Percentiles rank a stretch among this genome's conserved stretches.
These are phyloP conservation scores for Stenichneumon culpator DNA, from an alignment of 2,888 invertebrate species.

Conservation along the genomic window DNA sequence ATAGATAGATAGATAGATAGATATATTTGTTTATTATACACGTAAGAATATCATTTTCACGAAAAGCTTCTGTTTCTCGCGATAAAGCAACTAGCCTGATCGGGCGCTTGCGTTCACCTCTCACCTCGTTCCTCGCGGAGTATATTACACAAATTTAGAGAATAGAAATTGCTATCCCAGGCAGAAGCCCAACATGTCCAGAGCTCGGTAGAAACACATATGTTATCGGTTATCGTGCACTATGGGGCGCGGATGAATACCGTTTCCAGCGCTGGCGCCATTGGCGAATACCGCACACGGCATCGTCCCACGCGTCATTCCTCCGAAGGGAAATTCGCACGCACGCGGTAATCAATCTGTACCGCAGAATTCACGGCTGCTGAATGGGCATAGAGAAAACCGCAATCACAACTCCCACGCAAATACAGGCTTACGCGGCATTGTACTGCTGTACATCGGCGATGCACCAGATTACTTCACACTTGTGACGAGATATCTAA, in stretches of 20 bases:
- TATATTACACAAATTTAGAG: slow-evolving; percentile 15
- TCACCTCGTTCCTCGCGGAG: not conserved
- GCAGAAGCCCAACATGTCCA: not conserved
- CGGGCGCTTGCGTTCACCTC: slow-evolving; percentile 17
- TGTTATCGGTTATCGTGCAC: not conserved
- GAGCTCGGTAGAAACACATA: not conserved
- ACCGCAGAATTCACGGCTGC: slow-evolving; percentile 35
- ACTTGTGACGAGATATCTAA: too few species aligned
- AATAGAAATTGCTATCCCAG: slow-evolving; percentile 18
- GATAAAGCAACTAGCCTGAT: slow-evolving; percentile 7
- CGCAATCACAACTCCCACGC: slow-evolving; percentile 3
- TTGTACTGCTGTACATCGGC: not conserved
- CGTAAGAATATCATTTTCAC: slow-evolving; percentile 10
- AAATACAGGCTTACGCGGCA: not conserved
- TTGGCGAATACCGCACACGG: slow-evolving; percentile 10
- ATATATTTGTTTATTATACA: too few species aligned
- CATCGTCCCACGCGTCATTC: slow-evolving; percentile 23
- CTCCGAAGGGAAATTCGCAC: slow-evolving; percentile 24
- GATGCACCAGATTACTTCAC: slow-evolving; percentile 11
- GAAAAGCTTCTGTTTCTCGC: slow-evolving; percentile 3
- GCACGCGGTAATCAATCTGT: slow-evolving; percentile 49
- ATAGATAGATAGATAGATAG: too few species aligned
- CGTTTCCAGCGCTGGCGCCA: slow-evolving; percentile 26
- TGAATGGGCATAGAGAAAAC: slow-evolving; percentile 33
- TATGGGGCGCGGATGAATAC: not conserved